phyloP scores from a whole-genome alignment of 1,140 invertebrate genomes.

The Agraylea sexmaculata region DNA sequence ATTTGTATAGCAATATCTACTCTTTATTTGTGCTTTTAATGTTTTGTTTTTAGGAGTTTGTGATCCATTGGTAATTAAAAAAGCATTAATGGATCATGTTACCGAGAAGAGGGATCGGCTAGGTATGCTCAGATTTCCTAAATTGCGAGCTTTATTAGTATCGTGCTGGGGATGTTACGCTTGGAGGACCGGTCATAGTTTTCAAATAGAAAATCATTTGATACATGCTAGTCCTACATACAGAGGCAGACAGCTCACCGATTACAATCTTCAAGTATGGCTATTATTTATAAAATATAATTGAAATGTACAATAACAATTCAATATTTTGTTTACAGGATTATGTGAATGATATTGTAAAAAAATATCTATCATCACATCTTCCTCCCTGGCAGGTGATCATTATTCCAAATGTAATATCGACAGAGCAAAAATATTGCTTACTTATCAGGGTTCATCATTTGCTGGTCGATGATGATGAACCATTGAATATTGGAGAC shows the following conservation, averaged over 20 bases:
- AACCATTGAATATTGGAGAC: conserved; percentile 58
- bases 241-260: conserved; percentile 53
- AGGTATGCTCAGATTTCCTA: conserved; percentile 46
- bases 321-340: conserved; percentile 43
- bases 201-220: conserved; percentile 61
- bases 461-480: conserved; percentile 53
- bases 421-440: conserved; percentile 50
- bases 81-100: conserved; percentile 38
- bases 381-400: conserved; percentile 72
- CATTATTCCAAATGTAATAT: conserved; percentile 46
- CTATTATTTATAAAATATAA: conserved; percentile 8
- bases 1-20: conserved; percentile 17
- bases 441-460: conserved; percentile 67
- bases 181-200: conserved; percentile 44
- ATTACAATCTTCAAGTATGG: conserved; percentile 59
- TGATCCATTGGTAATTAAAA: conserved; percentile 34
- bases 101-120: conserved; percentile 42
- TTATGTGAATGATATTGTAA: conserved; percentile 64
- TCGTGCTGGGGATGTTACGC: conserved; percentile 57
- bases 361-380: conserved; percentile 56
- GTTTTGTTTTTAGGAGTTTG: conserved; percentile 26
- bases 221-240: conserved; percentile 47
- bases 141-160: conserved; percentile 45
- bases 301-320: background rate
- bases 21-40: conserved; percentile 14